phyloP scores from a whole-genome alignment of 2,113 vertebrate species.

The Poeciliopsis occidentalis region DNA sequence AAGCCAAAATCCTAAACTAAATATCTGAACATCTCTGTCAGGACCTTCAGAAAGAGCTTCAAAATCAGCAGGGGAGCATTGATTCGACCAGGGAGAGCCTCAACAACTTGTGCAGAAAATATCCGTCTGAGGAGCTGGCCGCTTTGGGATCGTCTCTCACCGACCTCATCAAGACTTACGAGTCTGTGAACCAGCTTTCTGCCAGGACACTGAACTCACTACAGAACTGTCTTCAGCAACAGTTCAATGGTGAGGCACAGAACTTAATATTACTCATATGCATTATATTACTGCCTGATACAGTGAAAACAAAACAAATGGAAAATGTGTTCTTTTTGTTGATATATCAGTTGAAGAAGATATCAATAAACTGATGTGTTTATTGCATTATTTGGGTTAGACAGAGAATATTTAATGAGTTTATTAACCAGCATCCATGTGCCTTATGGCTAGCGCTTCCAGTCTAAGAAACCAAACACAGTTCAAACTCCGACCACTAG shows the following conservation, averaged over 20 bases:
- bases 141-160: conserved; percentile 85
- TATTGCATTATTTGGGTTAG: too few relatives aligned
- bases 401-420: too few relatives aligned
- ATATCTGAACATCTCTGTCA: conserved; percentile 55
- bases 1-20: not conserved
- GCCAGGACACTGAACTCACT: conserved; percentile 84
- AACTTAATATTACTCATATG: too few relatives aligned
- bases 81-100: conserved; percentile 88
- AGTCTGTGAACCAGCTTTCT: conserved; percentile 89
- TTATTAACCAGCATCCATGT: too few relatives aligned
- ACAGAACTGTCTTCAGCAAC: conserved; percentile 89
- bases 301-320: too few relatives aligned
- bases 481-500: too few relatives aligned
- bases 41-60: conserved; percentile 93
- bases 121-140: conserved; percentile 88
- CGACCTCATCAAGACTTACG: conserved; percentile 88
- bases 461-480: too few relatives aligned
- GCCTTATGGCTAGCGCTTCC: too few relatives aligned
- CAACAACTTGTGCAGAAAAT: conserved; percentile 91
- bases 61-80: conserved; percentile 88
- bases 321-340: too few relatives aligned
- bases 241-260: conserved; percentile 85
- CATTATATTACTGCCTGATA: too few relatives aligned
- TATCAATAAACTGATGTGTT: too few relatives aligned
- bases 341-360: too few relatives aligned